Evolutionary conservation across 2,113 vertebrate species (phyloP), one percentile per base, ranked within the genome.

Genomic region (Athene cunicularia): DNA sequence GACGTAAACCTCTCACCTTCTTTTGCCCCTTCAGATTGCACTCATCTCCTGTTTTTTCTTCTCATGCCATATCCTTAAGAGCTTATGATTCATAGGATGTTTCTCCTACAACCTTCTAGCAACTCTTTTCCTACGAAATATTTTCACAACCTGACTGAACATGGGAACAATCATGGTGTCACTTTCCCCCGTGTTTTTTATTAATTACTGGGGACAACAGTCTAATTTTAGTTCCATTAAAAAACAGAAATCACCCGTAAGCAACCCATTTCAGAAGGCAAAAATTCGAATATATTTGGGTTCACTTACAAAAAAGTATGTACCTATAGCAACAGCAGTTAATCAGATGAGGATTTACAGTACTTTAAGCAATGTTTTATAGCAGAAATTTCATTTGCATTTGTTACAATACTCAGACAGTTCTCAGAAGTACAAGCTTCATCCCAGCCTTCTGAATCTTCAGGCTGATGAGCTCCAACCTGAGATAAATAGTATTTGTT

Each of bases 271-370:
- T 71, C 30, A 64, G 45, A 89, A 62, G 41, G 33, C 2, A 35
- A 80, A 96, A 87, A 47, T 53, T 66, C 49, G 75, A 72, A 80
- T 49, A 56, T 39, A 53, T 82, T 85, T 12, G 10, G 11, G 39
- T 62, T 82, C 32, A 72, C 15, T 79, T 43, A 68, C 43, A 91
- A 30, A 70, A 76, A 66, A 70, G 15, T 37, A 68, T 49, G 45
- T 59, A 72, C 20, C 10, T 88, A 59, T 37, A 66, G 45, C 68
- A 86, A 86, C 33, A 91, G 22, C 24, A 90, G 17, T 71, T 90
- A 93, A 95, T 75, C 43, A 96, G 80, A 88, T 27, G 35, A 79
- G 43, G 53, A 94, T 80, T 94, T 91, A 64, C 21, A 41, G 62
- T 49, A 89, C 94, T 85, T 85, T 82, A 91, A 84, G n/a, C 22